A percentile compares a stretch with the other conserved stretches of the same genome.
Conservation (phyloP, 2,113 vertebrate species). For the Taxidea taxus region DNA sequence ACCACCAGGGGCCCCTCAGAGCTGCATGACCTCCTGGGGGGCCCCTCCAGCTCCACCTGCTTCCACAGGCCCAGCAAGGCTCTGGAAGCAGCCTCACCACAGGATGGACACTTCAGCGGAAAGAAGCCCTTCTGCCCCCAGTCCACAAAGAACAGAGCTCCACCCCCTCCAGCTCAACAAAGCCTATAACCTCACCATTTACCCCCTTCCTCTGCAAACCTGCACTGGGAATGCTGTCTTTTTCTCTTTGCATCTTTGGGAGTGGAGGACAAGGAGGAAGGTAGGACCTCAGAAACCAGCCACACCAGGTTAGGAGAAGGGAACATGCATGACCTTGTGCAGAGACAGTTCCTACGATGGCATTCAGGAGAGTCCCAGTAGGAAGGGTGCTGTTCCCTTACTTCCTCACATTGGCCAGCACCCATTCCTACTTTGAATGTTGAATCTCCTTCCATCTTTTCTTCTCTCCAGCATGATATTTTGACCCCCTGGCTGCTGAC, state of each 20-base stretch:
- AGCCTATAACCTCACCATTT: too few relatives aligned
- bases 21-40: not conserved
- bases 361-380: not conserved
- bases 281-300: not conserved
- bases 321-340: fast-evolving
- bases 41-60: not conserved
- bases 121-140: not conserved
- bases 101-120: not conserved
- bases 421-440: not conserved
- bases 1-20: not conserved
- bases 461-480: not conserved
- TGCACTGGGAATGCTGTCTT: fast-evolving
- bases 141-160: too few relatives aligned
- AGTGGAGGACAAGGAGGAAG: not conserved
- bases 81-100: not conserved
- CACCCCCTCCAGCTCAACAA: not conserved
- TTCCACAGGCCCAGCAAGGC: not conserved
- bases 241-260: fast-evolving
- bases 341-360: fast-evolving
- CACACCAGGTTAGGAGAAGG: not conserved
- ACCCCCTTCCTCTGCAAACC: not conserved
- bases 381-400: too few relatives aligned
- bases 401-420: not conserved
- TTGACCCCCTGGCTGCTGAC: not conserved
- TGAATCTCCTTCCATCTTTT: not conserved